These are phyloP conservation scores for Ormyrus rosae DNA, from an alignment of 2,888 invertebrate genomes.

Conservation along the genomic window DNA sequence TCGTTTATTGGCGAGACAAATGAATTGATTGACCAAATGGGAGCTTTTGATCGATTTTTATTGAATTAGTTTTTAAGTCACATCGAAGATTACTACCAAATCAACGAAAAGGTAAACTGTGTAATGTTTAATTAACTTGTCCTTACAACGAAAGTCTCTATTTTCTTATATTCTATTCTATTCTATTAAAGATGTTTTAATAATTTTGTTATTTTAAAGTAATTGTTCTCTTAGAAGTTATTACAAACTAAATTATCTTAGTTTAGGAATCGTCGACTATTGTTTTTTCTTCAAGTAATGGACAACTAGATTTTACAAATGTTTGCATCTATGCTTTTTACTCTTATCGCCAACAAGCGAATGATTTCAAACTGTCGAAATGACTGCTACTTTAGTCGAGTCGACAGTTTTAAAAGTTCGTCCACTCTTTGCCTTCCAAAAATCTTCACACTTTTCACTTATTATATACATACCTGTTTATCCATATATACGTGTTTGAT, in stretches of 20 bases:
- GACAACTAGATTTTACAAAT: slow-evolving; percentile 28
- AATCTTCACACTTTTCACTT: slow-evolving; percentile 62
- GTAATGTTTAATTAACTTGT: slow-evolving; percentile 47
- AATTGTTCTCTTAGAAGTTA: background rate
- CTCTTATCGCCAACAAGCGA: slow-evolving; percentile 61
- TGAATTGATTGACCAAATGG: slow-evolving; percentile 49
- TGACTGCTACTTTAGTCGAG: slow-evolving; percentile 52
- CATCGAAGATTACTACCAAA: slow-evolving; percentile 49
- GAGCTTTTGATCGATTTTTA: slow-evolving; percentile 44
- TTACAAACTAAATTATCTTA: slow-evolving; percentile 1
- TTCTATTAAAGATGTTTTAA: slow-evolving; percentile 16
- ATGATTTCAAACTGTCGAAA: slow-evolving; percentile 58
- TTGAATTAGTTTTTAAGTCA: slow-evolving; percentile 51
- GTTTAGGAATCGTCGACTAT: slow-evolving; percentile 2
- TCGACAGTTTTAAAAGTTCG: slow-evolving; percentile 64
- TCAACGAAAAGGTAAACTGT: slow-evolving; percentile 51
- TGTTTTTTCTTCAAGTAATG: slow-evolving; percentile 26
- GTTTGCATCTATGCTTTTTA: slow-evolving; percentile 21
- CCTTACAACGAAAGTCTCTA: slow-evolving; percentile 53
- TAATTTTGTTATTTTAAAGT: slow-evolving; percentile 5
- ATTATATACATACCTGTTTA: slow-evolving; percentile 57
- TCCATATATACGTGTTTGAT: slow-evolving; percentile 57
- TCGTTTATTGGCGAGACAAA: slow-evolving; percentile 57
- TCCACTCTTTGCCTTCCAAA: slow-evolving; percentile 71
- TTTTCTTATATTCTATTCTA: slow-evolving; percentile 24